Percentiles rank a stretch among this genome's conserved stretches.
Conservation (phyloP, 2,797 vertebrate species). For the Mycteria americana region DNA sequence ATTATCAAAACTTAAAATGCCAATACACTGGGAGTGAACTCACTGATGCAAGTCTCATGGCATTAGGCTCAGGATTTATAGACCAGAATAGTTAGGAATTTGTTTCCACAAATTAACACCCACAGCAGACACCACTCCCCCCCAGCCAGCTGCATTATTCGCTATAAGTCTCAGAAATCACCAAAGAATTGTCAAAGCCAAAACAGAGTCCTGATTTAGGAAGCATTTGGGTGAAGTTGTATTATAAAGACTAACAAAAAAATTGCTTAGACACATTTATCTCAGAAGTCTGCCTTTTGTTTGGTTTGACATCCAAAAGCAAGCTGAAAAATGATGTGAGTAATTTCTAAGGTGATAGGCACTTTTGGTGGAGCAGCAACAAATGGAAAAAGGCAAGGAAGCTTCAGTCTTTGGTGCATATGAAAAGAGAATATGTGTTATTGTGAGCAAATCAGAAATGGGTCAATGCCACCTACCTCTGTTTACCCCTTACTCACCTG, state of each 20-base stretch:
- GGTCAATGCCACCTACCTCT: not conserved
- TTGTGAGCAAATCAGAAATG: not conserved
- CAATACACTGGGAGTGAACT: not conserved
- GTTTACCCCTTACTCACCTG: not conserved
- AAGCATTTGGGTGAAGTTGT: not conserved
- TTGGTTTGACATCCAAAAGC: not conserved
- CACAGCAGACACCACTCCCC: not conserved
- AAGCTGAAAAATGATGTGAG: not conserved
- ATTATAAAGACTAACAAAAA: not conserved
- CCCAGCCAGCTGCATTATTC: not conserved
- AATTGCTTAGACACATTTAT: not conserved
- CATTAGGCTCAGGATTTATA: not conserved
- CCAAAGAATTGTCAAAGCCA: not conserved
- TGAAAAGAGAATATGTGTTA: not conserved
- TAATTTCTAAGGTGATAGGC: not conserved
- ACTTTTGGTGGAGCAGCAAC: not conserved
- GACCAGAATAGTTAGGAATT: not conserved
- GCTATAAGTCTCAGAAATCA: not conserved
- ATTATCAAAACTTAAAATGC: constrained; percentile 18
- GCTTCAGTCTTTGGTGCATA: not conserved
- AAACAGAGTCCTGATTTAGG: not conserved
- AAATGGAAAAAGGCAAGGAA: not conserved
- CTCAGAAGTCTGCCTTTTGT: not conserved
- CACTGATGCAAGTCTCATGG: not conserved
- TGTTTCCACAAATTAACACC: not conserved